Percentiles rank a stretch among this genome's conserved stretches.
Evolutionary conservation across 2,113 vertebrate genomes (phyloP).

Genomic region (Alligator mississippiensis): DNA sequence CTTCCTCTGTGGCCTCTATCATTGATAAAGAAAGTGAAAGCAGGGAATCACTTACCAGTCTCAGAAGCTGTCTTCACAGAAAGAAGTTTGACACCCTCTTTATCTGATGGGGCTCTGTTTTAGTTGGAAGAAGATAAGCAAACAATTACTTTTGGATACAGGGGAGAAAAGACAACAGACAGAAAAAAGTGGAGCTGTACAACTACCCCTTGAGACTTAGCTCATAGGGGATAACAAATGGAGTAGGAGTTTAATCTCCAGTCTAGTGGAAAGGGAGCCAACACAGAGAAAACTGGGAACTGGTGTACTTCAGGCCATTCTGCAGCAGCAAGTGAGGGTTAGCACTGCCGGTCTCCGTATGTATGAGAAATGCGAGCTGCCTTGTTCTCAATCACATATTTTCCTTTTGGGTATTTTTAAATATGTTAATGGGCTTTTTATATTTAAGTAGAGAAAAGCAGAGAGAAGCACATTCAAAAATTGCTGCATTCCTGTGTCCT

Average conservation of each 20-base stretch:
- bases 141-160: neutral
- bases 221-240: neutral
- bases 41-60: conserved; percentile 72
- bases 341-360: neutral
- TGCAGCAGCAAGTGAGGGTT: neutral
- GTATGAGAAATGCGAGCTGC: neutral
- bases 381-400: neutral
- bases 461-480: conserved; percentile 2
- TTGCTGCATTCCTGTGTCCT: neutral
- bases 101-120: conserved; percentile 77
- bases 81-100: conserved; percentile 84
- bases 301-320: neutral
- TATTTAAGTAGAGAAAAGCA: neutral
- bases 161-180: neutral
- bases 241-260: neutral
- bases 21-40: neutral
- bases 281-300: neutral
- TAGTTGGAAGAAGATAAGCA: conserved; percentile 36
- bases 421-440: neutral
- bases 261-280: neutral
- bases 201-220: neutral
- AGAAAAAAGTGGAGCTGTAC: neutral
- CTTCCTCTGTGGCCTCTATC: neutral
- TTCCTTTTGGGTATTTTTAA: neutral
- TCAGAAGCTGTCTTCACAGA: conserved; percentile 83